phyloP scores from a whole-genome alignment of 2,888 invertebrate species.

The Anarsia innoxiella region DNA sequence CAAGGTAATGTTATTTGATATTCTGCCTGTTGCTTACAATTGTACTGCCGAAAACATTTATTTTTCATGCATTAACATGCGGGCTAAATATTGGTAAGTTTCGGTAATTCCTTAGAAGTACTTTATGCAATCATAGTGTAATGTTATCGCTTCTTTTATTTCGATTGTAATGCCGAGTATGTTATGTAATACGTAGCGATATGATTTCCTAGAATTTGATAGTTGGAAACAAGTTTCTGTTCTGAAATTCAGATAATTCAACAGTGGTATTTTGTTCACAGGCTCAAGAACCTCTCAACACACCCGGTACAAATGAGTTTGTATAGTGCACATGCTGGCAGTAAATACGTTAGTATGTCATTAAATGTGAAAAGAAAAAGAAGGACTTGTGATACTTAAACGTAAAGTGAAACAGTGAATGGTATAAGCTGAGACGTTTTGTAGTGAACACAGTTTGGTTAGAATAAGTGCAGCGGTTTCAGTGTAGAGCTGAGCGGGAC shows the following conservation, averaged over 20 bases:
- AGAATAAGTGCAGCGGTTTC: slow-evolving; percentile 58
- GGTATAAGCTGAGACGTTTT: slow-evolving; percentile 47
- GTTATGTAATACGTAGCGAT: no score
- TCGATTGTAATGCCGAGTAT: no score
- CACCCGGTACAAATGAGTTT: slow-evolving; percentile 86
- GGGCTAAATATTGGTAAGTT: slow-evolving; percentile 66
- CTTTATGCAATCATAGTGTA: no score
- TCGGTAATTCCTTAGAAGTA: slow-evolving; percentile 20
- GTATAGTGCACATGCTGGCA: slow-evolving; percentile 76
- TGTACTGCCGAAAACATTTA: slow-evolving; percentile 52
- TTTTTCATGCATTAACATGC: slow-evolving; percentile 69
- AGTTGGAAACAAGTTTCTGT: no score
- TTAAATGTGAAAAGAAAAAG: slow-evolving; percentile 71
- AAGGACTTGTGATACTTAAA: slow-evolving; percentile 67
- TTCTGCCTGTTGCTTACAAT: slow-evolving; percentile 46
- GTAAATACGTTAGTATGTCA: slow-evolving; percentile 66
- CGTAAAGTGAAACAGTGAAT: slow-evolving; percentile 65
- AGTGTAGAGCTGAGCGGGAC: slow-evolving; percentile 46
- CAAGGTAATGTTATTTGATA: slow-evolving; percentile 35
- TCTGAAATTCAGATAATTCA: no score
- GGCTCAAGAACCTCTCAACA: slow-evolving; percentile 89
- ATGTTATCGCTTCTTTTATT: no score
- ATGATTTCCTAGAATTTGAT: no score
- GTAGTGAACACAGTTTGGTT: slow-evolving; percentile 50
- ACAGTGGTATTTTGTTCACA: slow-evolving; percentile 76